phyloP scores from a whole-genome alignment of 2,113 vertebrate species.

The Numida meleagris region DNA sequence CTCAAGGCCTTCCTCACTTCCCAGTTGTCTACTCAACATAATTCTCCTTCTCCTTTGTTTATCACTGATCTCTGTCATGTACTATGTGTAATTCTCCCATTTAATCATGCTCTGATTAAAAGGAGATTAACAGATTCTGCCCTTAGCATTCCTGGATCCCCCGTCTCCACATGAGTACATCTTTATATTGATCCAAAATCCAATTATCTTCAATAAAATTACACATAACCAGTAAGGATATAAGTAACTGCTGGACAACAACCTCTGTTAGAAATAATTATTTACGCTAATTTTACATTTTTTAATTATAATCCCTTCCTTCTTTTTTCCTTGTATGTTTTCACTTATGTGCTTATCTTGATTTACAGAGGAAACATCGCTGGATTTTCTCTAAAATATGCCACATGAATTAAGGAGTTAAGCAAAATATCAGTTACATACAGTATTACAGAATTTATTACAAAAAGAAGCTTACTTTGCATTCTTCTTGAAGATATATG shows the following conservation, averaged over 20 bases:
- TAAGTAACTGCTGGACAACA: background rate
- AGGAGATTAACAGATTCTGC: conserved; percentile 16
- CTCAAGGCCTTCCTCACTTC: background rate
- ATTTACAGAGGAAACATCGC: background rate
- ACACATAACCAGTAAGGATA: background rate
- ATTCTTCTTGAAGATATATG: background rate
- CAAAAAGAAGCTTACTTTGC: background rate
- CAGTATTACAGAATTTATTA: background rate
- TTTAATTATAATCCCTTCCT: background rate
- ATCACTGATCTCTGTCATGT: background rate
- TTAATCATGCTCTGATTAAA: background rate
- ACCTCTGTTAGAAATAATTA: background rate
- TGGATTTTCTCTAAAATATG: background rate
- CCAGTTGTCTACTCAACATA: accelerated
- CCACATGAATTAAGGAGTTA: background rate
- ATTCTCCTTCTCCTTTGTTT: background rate
- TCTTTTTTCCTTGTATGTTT: background rate
- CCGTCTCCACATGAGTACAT: background rate
- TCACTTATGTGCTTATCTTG: background rate
- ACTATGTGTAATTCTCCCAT: background rate
- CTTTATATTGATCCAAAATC: conserved; percentile 24
- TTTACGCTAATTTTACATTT: background rate
- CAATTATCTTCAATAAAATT: background rate
- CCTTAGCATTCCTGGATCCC: background rate
- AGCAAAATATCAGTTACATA: background rate